A percentile compares a stretch with the other conserved stretches of the same genome.
Evolutionary conservation across 2,888 invertebrate species (phyloP).

Genomic region (Penaeus monodon): DNA sequence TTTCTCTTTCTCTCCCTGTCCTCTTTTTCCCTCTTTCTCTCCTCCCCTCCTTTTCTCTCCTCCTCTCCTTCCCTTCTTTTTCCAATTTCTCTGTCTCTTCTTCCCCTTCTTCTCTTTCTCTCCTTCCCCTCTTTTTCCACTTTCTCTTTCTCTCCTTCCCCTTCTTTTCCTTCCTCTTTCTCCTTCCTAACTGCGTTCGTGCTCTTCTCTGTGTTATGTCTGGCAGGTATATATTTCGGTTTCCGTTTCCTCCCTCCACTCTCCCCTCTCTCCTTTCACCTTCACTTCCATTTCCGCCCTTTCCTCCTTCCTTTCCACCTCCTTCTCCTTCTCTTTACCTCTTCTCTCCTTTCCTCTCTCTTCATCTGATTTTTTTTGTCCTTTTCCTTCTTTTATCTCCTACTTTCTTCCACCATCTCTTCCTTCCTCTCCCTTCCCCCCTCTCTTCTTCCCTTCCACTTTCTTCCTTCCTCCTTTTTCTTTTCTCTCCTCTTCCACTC

Average conservation of each 20-base stretch:
- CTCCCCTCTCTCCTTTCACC: neutral
- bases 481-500: neutral
- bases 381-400: neutral
- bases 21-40: neutral
- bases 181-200: neutral
- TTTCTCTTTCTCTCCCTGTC: neutral
- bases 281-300: neutral
- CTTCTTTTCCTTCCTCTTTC: neutral
- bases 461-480: neutral
- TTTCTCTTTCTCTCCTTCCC: neutral
- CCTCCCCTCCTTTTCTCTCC: neutral
- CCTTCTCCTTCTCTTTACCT: neutral
- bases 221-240: too few species aligned
- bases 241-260: too few species aligned
- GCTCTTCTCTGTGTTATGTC: too few species aligned
- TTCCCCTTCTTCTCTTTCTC: neutral
- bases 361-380: neutral
- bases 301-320: neutral
- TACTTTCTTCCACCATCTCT: neutral
- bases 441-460: neutral
- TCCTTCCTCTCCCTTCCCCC: neutral
- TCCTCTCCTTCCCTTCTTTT: neutral
- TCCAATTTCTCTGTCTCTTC: neutral
- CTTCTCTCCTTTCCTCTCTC: neutral
- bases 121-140: too few species aligned